A percentile compares a stretch with the other conserved stretches of the same genome.
These are phyloP conservation scores for Rhingia campestris DNA, from an alignment of 2,888 invertebrate genomes.

Conservation along the genomic window DNA sequence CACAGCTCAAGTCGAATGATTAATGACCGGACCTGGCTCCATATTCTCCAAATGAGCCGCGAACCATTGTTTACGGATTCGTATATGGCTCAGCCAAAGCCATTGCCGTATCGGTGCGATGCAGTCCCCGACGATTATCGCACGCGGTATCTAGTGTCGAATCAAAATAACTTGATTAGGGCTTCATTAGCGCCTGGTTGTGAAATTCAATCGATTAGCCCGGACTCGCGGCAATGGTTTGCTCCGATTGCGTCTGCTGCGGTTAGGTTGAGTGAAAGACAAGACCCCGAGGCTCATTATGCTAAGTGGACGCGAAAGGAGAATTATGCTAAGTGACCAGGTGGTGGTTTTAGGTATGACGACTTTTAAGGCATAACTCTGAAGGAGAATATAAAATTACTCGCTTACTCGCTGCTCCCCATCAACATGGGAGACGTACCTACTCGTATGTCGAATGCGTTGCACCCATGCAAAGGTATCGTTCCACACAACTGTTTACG, in stretches of 20 bases:
- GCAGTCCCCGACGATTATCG: constrained; percentile 51
- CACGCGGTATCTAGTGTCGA: constrained; percentile 66
- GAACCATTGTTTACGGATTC: constrained; percentile 51
- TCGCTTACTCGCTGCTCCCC: constrained; percentile 34
- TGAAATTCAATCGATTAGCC: constrained; percentile 69
- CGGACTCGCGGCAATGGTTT: neutral
- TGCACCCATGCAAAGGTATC: constrained; percentile 20
- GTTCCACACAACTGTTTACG: constrained; percentile 55
- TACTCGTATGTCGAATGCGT: constrained; percentile 39
- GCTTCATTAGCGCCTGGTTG: constrained; percentile 73
- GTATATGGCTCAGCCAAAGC: neutral
- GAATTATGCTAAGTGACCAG: constrained; percentile 71
- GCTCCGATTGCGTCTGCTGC: neutral
- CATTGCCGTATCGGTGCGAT: neutral
- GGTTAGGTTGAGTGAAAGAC: constrained; percentile 43
- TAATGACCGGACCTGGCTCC: constrained; percentile 64
- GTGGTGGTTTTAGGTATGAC: constrained; percentile 49
- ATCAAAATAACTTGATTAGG: constrained; percentile 74
- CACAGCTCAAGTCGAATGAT: constrained; percentile 63
- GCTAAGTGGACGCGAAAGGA: constrained; percentile 47
- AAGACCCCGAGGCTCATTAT: constrained; percentile 62
- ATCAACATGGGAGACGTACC: constrained; percentile 17
- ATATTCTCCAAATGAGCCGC: constrained; percentile 54
- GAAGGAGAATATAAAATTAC: constrained; percentile 64
- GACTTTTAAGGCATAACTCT: constrained; percentile 37